A percentile compares a stretch with the other conserved stretches of the same genome.
Evolutionary conservation across 2,113 vertebrate genomes (phyloP).

Genomic region (Balaeniceps rex): DNA sequence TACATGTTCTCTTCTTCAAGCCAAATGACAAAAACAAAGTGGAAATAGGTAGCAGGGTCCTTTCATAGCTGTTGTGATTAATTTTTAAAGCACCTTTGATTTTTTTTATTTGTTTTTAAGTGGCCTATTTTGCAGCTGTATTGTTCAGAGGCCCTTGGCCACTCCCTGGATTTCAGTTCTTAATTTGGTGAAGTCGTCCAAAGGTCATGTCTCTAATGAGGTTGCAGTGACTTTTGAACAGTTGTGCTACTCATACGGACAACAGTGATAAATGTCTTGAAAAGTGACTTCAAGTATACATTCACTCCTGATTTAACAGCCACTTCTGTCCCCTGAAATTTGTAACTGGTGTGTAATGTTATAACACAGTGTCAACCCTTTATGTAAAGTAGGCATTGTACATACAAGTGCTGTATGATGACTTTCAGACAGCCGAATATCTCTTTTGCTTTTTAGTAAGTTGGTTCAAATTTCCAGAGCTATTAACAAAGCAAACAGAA

Average conservation of each 20-base stretch:
- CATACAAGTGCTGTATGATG: background rate
- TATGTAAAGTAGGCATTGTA: background rate
- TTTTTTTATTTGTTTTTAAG: background rate
- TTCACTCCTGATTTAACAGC: background rate
- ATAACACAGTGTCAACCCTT: background rate
- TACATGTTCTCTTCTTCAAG: background rate
- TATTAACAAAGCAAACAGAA: constrained; percentile 41
- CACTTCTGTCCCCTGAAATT: background rate
- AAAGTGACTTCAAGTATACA: background rate
- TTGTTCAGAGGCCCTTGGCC: constrained; percentile 15
- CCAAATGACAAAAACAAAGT: background rate
- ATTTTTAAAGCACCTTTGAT: background rate
- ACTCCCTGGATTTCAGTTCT: constrained; percentile 26
- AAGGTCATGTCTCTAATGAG: constrained; percentile 1
- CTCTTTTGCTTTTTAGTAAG: background rate
- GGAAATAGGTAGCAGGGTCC: background rate
- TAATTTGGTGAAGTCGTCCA: constrained; percentile 28
- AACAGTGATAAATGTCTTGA: background rate
- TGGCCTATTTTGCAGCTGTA: background rate
- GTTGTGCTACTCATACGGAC: background rate
- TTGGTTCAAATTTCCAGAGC: background rate
- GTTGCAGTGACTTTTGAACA: background rate
- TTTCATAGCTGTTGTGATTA: background rate
- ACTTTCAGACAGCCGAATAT: background rate
- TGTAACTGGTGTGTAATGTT: background rate